Percentiles rank a stretch among this genome's conserved stretches.
phyloP scores from a whole-genome alignment of 2,113 vertebrate genomes.

The Oreotrochilus melanogaster region DNA sequence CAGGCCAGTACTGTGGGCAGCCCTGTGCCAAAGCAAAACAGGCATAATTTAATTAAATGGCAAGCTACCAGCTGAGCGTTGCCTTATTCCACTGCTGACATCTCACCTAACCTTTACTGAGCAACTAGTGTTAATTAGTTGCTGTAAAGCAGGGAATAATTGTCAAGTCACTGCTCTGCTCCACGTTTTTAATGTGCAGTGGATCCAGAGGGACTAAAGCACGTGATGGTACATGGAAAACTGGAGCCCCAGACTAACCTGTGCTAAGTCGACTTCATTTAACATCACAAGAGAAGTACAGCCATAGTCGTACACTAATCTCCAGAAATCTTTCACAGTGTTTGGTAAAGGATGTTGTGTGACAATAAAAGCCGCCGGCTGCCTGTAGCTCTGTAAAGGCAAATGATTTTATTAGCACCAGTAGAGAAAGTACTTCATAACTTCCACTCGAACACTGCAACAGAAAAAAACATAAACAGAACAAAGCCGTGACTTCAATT shows the following conservation, averaged over 20 bases:
- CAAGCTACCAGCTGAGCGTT: neutral
- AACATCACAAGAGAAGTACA: constrained; percentile 98
- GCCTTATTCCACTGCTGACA: neutral
- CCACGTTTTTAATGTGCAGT: neutral
- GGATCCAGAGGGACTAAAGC: neutral
- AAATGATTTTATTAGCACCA: neutral
- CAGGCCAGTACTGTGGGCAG: constrained; percentile 98
- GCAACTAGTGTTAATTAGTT: neutral
- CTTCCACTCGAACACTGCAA: neutral
- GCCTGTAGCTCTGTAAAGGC: constrained; percentile 92
- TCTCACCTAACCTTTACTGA: neutral
- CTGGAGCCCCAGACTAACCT: constrained; percentile 80
- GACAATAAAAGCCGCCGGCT: constrained; percentile 97
- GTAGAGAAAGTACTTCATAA: neutral
- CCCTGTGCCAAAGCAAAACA: constrained; percentile 80
- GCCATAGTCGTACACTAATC: constrained; percentile 97
- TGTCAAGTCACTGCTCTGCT: neutral
- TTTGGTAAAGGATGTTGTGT: constrained; percentile 98
- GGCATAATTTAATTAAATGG: neutral
- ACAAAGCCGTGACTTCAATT: neutral
- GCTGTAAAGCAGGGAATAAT: neutral
- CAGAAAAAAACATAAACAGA: neutral
- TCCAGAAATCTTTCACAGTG: constrained; percentile 99
- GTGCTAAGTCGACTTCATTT: constrained; percentile 95
- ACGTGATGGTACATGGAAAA: fast-evolving